Base-by-base conservation (phyloP, 1,140 invertebrate genomes). In the Sarcophaga peregrina region DNA sequence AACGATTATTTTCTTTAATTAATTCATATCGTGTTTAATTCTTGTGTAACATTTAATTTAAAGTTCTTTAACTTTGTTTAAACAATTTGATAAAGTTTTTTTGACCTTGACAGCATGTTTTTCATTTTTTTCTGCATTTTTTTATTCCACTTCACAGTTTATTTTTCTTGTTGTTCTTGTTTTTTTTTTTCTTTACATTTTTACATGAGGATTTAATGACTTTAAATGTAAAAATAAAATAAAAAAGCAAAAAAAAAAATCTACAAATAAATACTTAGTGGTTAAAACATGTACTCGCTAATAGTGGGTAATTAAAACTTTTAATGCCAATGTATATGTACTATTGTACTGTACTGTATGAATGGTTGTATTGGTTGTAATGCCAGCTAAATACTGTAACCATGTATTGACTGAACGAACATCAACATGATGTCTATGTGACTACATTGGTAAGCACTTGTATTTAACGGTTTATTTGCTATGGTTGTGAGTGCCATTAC, bases 381-480 rank as follows among this genome's bases (percentile, higher is more conserved):
- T 58, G 15, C 9, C 13, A 58, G 15, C 7, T 9, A 68, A n/a
- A 17, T 68, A 25, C 5, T 37, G 6, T 68, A 25, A 8, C 8
- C 7, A 68, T 68, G 17, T 25, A 25, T 17, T 8, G 3, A 37
- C 25, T 25, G 20, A 7, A n/a, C 62, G 9, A 20, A 20, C 62
- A 8, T 20, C 17, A 68, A 37, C 25, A 37, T 37, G 8, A 25
- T 68, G 62, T 68, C 54, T 58, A 58, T 7, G n/a, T 13, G 13
- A 15, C 25, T 37, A 6, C 15, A 58, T 46, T 76, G 10, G 74
- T 48, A 48, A 76, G 45, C n/a, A 58, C 13, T 58, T 68, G 17
- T 20, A 6, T 78, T 78, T 78, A 78, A 78, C 75, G 75, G 75
- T 78, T 78, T 78, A 78, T 78, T 78, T 78, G 75, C 11, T 48